Conservation (phyloP, 2,888 invertebrate genomes). For the Cheilosia impressa region DNA sequence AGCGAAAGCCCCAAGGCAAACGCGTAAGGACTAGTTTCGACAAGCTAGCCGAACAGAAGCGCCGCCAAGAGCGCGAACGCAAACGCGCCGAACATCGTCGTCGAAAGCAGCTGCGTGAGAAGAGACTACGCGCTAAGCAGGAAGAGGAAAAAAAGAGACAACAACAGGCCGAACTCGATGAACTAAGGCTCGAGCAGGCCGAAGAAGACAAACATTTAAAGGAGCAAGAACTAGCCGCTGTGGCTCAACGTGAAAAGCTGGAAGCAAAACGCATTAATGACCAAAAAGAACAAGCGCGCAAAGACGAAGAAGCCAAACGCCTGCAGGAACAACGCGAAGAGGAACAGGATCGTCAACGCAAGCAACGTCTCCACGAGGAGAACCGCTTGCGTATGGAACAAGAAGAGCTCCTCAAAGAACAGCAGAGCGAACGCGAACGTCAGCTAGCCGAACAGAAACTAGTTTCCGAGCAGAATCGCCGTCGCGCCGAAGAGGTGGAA, state of each 20-base stretch:
- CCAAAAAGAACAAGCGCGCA: conserved; percentile 74
- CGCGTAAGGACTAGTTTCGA: conserved; percentile 49
- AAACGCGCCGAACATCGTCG: conserved; percentile 72
- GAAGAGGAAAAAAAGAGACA: conserved; percentile 74
- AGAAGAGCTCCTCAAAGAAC: conserved; percentile 77
- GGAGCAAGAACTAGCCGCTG: conserved; percentile 42
- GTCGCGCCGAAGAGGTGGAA: conserved; percentile 78
- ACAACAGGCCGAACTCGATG: conserved; percentile 77
- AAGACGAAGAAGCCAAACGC: conserved; percentile 75
- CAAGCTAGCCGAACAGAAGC: conserved; percentile 53
- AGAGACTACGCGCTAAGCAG: conserved; percentile 61
- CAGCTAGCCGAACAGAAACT: conserved; percentile 79
- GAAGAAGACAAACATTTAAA: conserved; percentile 76
- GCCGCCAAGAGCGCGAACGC: conserved; percentile 59
- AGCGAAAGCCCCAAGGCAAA: conserved; percentile 31
- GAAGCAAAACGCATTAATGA: conserved; percentile 20
- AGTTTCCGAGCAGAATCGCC: conserved; percentile 78
- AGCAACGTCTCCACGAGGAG: conserved; percentile 78
- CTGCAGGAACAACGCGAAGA: conserved; percentile 78
- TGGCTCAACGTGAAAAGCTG: conserved; percentile 45
- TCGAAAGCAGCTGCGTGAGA: conserved; percentile 41
- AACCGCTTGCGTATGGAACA: conserved; percentile 79
- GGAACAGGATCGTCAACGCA: conserved; percentile 77
- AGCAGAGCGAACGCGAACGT: conserved; percentile 79
- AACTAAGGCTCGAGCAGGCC: conserved; percentile 76